Evolutionary conservation across 1,140 invertebrate species (phyloP), one percentile per base, ranked within the genome.

Genomic region (Drosophila asahinai): DNA sequence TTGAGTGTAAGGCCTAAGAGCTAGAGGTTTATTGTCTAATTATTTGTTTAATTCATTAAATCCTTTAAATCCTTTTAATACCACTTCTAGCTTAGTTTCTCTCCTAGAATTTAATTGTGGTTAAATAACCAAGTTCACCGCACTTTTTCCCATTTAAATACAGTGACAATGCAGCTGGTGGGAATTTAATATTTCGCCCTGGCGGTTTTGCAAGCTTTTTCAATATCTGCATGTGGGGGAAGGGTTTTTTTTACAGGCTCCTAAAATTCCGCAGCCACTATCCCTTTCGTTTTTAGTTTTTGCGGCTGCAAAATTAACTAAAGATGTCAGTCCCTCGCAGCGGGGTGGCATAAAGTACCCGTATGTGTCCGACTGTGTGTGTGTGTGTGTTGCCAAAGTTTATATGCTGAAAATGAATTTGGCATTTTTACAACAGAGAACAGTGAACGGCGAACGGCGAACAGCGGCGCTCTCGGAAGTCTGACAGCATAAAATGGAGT

Each of bases 401-500:
- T 84, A 86, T 81, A 81, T 84, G 84, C 75, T 83, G 68, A 87
- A 89, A 87, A 89, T 89, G 84, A 89, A 90, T 89, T 90, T 89
- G 84, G 84, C 84, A 90, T 89, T 90, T 90, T 89, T 90, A 90
- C 74, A 80, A 48, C 77, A 62, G 42, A 40, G 58, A 55, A 33
- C 49, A 22, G 58, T 55, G 52, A 40, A 55, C 17, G 36, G 54
- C 54, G 36, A 55, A 55, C 63, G 33, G 33, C 40, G 54, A 22
- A 19, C 74, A 52, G 74, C 66, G 80, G 77, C 74, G 63, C 86
- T 84, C 84, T 89, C 84, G 84, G 84, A 90, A 90, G 84, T 89
- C 84, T 89, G 86, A 90, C 84, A 90, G 77, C 81, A 89, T 89
- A 89, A 89, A 89, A 89, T 89, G 84, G 83, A 89, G 86, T 89